phyloP scores from a whole-genome alignment of 1,140 invertebrate species.

The Cardiocondyla obscurior region DNA sequence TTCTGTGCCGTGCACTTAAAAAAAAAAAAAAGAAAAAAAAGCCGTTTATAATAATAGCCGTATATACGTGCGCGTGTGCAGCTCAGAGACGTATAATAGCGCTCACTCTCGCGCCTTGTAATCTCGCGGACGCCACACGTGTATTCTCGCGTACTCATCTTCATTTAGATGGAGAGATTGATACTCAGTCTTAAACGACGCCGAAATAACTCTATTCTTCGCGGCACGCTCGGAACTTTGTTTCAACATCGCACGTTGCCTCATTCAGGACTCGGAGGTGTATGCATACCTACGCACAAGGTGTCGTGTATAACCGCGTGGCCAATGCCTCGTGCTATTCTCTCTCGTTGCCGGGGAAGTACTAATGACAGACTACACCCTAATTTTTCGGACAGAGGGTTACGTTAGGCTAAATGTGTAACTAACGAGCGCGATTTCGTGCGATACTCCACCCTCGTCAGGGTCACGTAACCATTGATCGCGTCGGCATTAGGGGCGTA shows the following conservation, averaged over 20 bases:
- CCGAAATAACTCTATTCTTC: not conserved
- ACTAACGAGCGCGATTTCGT: not conserved
- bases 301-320: not conserved
- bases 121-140: not conserved
- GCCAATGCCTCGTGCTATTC: not conserved
- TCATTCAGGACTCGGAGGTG: constrained; percentile 16
- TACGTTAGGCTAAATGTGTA: not conserved
- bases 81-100: not conserved
- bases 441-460: constrained; percentile 21
- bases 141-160: not conserved
- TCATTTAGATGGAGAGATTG: constrained; percentile 5
- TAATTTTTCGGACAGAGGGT: constrained; percentile 19
- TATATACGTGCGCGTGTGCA: not conserved
- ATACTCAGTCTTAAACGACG: not conserved
- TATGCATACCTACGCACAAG: not conserved
- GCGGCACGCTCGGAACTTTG: not conserved
- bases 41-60: not conserved
- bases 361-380: not conserved
- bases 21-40: not conserved
- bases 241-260: not conserved
- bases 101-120: not conserved
- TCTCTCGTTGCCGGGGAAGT: not conserved
- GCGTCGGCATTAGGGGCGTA: constrained; percentile 22
- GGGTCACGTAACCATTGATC: constrained; percentile 24
- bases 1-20: not conserved